A percentile compares a stretch with the other conserved stretches of the same genome.
Evolutionary conservation across 2,113 vertebrate genomes (phyloP).

Genomic region (Ploceus nigricollis): DNA sequence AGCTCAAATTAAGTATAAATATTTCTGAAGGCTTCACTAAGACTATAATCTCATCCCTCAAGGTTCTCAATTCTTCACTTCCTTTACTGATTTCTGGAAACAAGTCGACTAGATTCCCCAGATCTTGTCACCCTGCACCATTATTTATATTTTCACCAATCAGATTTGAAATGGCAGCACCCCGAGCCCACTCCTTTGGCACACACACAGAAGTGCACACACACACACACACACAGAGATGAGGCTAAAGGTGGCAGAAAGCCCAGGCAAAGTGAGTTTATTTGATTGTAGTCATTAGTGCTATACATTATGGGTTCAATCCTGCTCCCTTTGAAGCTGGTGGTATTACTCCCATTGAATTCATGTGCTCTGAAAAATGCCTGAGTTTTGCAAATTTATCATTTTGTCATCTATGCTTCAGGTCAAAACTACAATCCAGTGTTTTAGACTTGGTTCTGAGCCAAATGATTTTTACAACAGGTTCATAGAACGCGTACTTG

Average conservation of each 20-base stretch:
- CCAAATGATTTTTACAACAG: neutral
- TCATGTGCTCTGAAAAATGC: constrained; percentile 4
- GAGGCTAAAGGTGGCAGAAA: neutral
- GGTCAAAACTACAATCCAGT: constrained; percentile 3
- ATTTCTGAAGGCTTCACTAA: neutral
- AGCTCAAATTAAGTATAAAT: neutral
- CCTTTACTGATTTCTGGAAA: neutral
- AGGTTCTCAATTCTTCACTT: neutral
- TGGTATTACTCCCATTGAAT: neutral
- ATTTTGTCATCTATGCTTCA: constrained; percentile 18
- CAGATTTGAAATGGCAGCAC: neutral
- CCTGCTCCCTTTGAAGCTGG: constrained; percentile 36
- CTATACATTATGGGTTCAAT: neutral
- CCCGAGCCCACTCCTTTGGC: neutral
- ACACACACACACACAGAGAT: neutral
- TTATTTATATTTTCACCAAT: neutral
- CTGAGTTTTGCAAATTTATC: constrained; percentile 25
- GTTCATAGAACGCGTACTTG: neutral
- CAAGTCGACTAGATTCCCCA: neutral
- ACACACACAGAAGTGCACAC: neutral
- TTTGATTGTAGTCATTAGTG: constrained; percentile 15
- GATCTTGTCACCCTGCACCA: neutral
- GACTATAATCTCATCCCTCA: neutral
- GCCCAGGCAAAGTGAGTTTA: neutral
- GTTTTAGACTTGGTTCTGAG: neutral